Conservation (phyloP, 2,797 vertebrate species). For the Rhabdophis nuchalis region DNA sequence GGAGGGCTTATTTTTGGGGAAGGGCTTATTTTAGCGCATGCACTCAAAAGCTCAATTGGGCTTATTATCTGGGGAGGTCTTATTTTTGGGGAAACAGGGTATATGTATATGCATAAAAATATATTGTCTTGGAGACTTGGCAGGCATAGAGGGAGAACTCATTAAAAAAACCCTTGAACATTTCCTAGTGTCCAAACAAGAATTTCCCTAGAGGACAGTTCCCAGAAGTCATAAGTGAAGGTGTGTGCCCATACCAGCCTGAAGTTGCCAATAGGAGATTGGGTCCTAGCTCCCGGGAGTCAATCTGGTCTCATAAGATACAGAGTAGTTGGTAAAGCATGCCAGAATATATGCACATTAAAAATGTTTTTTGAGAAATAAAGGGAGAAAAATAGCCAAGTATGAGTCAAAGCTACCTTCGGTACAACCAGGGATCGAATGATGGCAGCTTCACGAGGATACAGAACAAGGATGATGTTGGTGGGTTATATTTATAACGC, state of each 20-base stretch:
- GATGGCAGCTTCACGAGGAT: not conserved
- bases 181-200: not conserved
- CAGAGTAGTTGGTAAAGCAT: not conserved
- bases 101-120: too few relatives aligned
- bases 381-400: not conserved
- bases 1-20: too few relatives aligned
- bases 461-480: not conserved
- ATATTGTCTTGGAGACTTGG: not conserved
- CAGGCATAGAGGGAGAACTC: not conserved
- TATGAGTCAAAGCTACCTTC: not conserved
- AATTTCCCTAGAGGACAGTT: not conserved
- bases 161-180: not conserved
- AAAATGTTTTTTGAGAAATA: not conserved
- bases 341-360: not conserved
- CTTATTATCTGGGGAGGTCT: too few relatives aligned
- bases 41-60: too few relatives aligned
- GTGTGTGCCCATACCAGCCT: not conserved
- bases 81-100: too few relatives aligned
- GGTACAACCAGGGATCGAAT: not conserved
- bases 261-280: not conserved
- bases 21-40: too few relatives aligned
- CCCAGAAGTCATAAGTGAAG: not conserved
- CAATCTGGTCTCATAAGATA: not conserved
- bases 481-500: not conserved
- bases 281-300: not conserved